Conservation (phyloP, 2,888 invertebrate species). For the Macrosiphum euphorbiae region DNA sequence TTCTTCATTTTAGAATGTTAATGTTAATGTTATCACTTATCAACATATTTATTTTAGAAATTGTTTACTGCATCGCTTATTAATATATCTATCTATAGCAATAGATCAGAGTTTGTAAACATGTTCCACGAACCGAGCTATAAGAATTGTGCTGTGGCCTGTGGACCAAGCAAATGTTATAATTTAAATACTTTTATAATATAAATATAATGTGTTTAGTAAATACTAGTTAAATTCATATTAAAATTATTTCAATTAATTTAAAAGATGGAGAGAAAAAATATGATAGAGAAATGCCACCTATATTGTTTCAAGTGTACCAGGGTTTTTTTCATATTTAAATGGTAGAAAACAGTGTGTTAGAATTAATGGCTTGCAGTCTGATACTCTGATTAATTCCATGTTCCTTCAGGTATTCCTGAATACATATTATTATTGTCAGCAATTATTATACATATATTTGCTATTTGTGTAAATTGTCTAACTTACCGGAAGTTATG, state of each 20-base stretch:
- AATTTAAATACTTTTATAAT: neutral
- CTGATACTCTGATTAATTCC: no score
- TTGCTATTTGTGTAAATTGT: neutral
- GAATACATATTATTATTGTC: no score
- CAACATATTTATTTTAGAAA: neutral
- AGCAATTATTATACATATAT: neutral
- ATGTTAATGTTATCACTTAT: conserved; percentile 15
- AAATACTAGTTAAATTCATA: neutral
- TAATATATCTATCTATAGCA: neutral
- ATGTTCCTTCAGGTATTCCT: neutral
- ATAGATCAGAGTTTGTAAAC: neutral
- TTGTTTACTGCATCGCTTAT: neutral
- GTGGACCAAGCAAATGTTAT: neutral
- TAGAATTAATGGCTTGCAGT: neutral
- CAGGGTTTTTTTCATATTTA: neutral
- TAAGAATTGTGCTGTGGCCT: neutral
- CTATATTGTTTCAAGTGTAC: neutral
- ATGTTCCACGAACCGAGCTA: neutral
- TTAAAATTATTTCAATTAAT: neutral
- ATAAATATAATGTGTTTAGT: neutral
- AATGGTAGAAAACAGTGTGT: neutral
- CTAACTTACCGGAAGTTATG: neutral
- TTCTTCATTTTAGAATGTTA: conserved; percentile 19
- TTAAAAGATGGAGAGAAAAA: neutral
- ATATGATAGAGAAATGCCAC: neutral